phyloP scores from a whole-genome alignment of 2,797 vertebrate species.

The Picus viridis region DNA sequence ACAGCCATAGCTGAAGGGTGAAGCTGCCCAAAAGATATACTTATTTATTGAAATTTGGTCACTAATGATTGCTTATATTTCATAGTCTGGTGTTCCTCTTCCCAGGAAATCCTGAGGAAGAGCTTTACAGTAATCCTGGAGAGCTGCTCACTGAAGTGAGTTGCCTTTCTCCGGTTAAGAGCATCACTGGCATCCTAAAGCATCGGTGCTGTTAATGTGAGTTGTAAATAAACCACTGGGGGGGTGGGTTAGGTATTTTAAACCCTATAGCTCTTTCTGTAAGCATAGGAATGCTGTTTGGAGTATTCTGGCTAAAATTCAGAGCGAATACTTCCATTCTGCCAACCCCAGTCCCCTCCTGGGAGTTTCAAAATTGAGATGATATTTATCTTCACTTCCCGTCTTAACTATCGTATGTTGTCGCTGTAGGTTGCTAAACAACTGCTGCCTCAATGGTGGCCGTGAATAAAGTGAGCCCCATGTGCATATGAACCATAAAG shows the following conservation, averaged over 20 bases:
- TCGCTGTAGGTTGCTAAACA: slow-evolving; percentile 63
- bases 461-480: neutral
- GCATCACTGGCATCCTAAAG: neutral
- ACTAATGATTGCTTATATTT: neutral
- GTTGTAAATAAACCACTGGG: slow-evolving; percentile 18
- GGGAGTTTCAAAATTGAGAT: slow-evolving; percentile 56
- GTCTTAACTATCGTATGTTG: slow-evolving; percentile 41
- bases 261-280: slow-evolving; percentile 36
- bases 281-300: neutral
- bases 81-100: neutral
- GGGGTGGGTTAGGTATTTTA: slow-evolving; percentile 16
- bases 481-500: slow-evolving; percentile 27
- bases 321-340: neutral
- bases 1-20: neutral
- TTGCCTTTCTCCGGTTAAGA: neutral
- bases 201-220: fast-evolving
- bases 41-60: neutral
- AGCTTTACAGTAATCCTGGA: neutral
- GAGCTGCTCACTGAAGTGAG: neutral
- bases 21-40: neutral
- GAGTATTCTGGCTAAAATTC: slow-evolving; percentile 60
- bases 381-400: slow-evolving; percentile 48
- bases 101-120: neutral
- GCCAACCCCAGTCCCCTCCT: slow-evolving; percentile 49
- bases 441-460: slow-evolving; percentile 51